Percentiles rank a stretch among this genome's conserved stretches.
Conservation (phyloP, 1,140 invertebrate genomes). For the Drosophila micromelanica region DNA sequence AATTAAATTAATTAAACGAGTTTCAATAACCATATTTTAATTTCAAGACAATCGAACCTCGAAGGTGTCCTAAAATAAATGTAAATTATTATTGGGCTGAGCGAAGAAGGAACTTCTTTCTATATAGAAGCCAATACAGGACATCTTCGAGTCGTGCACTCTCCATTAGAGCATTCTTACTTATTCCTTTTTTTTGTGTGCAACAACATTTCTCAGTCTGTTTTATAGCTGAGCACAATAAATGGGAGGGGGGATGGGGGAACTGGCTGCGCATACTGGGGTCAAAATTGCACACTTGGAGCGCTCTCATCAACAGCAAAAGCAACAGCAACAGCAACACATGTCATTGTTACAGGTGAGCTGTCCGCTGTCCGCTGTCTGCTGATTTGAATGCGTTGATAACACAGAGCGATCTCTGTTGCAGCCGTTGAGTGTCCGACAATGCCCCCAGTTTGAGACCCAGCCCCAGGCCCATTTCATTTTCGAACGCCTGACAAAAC, state of each 20-base stretch:
- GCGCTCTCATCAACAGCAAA: slow-evolving; percentile 33
- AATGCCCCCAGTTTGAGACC: slow-evolving; percentile 13
- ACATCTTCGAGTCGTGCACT: neutral
- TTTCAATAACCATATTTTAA: too few species aligned
- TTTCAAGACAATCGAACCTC: too few species aligned
- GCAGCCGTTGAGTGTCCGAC: slow-evolving; percentile 30
- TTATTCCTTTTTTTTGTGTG: slow-evolving; percentile 40
- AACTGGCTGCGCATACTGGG: slow-evolving; percentile 32
- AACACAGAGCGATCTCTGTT: slow-evolving; percentile 44
- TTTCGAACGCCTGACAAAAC: slow-evolving; percentile 62
- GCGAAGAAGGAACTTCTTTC: too few species aligned
- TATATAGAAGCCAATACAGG: neutral
- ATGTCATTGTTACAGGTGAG: slow-evolving; percentile 79
- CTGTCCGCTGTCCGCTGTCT: slow-evolving; percentile 39
- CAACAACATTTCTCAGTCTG: slow-evolving; percentile 81
- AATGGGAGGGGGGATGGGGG: neutral
- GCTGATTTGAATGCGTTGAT: slow-evolving; percentile 73
- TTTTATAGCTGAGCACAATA: slow-evolving; percentile 62
- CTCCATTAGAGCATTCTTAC: neutral
- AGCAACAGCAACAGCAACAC: slow-evolving; percentile 46
- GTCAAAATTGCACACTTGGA: slow-evolving; percentile 53
- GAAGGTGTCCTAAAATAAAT: too few species aligned
- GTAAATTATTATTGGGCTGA: too few species aligned
- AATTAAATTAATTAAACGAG: too few species aligned
- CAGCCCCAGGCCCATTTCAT: neutral